A percentile compares a stretch with the other conserved stretches of the same genome.
phyloP scores from a whole-genome alignment of 2,113 vertebrate genomes.

The Ptilonorhynchus violaceus region DNA sequence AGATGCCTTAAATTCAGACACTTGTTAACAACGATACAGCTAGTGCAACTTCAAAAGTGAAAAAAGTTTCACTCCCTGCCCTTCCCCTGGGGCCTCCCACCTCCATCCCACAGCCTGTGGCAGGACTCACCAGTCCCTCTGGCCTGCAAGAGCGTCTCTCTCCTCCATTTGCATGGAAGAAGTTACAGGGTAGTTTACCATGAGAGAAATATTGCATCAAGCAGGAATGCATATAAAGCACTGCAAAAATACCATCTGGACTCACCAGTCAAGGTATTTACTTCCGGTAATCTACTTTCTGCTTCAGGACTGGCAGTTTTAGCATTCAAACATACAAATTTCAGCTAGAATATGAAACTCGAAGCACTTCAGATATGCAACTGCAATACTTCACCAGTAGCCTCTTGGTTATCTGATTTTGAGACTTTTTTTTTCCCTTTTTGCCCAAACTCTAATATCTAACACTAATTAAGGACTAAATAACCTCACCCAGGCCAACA shows the following conservation, averaged over 20 bases:
- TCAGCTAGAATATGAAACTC: background rate
- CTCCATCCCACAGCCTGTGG: conserved; percentile 16
- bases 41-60: background rate
- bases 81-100: background rate
- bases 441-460: background rate
- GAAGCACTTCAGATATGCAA: background rate
- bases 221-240: background rate
- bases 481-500: background rate
- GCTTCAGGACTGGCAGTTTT: background rate
- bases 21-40: background rate
- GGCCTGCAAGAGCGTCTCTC: background rate
- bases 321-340: background rate
- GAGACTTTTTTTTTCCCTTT: background rate
- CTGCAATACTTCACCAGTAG: background rate
- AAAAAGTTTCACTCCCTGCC: conserved; percentile 15
- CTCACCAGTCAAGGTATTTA: background rate
- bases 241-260: background rate
- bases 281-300: background rate
- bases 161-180: conserved; percentile 14
- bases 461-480: background rate
- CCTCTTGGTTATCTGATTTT: background rate
- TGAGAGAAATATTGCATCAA: background rate
- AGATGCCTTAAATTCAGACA: background rate
- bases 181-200: background rate
- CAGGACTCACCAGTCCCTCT: background rate